A percentile compares a stretch with the other conserved stretches of the same genome.
phyloP scores from a whole-genome alignment of 2,888 invertebrate genomes.

The Chironomus riparius region DNA sequence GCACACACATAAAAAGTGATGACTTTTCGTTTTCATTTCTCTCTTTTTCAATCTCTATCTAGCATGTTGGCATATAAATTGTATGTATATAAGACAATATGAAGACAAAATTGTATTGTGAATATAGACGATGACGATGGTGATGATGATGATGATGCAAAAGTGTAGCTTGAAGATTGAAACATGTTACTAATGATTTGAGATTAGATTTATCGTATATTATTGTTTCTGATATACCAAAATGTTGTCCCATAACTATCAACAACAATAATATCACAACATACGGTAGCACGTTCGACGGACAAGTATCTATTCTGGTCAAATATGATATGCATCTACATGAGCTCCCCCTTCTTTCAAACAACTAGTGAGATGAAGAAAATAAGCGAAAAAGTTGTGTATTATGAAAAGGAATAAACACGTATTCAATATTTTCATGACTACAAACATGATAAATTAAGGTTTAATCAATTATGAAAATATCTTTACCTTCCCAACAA shows the following conservation, averaged over 20 bases:
- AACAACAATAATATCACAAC: neutral
- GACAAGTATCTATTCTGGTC: neutral
- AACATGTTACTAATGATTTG: constrained; percentile 26
- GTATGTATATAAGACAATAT: too few relatives aligned
- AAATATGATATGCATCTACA: neutral
- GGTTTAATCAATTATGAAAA: constrained; percentile 25
- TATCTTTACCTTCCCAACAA: neutral
- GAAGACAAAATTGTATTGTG: too few relatives aligned
- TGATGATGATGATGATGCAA: neutral
- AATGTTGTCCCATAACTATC: neutral
- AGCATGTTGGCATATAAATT: too few relatives aligned
- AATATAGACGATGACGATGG: neutral
- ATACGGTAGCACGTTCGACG: constrained; percentile 1
- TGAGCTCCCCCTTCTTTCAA: too few relatives aligned
- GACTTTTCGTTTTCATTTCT: neutral
- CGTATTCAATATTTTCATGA: constrained; percentile 19
- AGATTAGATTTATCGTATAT: constrained; percentile 24
- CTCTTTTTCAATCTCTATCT: neutral
- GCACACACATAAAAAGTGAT: neutral
- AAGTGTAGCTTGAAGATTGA: constrained; percentile 12
- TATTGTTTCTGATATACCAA: constrained; percentile 7
- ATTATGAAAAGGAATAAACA: constrained; percentile 16
- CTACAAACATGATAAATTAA: constrained; percentile 19
- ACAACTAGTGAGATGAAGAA: neutral
- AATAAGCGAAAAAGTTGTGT: neutral